These are phyloP conservation scores for Athalia cordata DNA, from an alignment of 2,888 invertebrate genomes.

Conservation along the genomic window DNA sequence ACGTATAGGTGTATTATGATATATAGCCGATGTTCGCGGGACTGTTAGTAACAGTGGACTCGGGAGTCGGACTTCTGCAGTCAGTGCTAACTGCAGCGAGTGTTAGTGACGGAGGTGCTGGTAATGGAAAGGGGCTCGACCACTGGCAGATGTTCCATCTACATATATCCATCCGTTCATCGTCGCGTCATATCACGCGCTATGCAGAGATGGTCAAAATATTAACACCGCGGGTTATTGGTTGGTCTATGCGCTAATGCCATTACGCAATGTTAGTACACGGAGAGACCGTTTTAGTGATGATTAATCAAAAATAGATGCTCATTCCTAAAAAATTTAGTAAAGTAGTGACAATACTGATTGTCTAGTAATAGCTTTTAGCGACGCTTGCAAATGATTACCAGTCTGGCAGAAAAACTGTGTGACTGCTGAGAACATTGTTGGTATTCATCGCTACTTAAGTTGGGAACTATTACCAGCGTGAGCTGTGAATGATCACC, in stretches of 20 bases:
- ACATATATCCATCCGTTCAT: constrained; percentile 61
- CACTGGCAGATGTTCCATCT: constrained; percentile 72
- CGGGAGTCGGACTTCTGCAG: neutral
- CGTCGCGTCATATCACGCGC: constrained; percentile 45
- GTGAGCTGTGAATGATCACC: too few relatives aligned
- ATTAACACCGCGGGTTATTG: neutral
- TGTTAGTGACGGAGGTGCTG: constrained; percentile 50
- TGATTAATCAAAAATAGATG: too few relatives aligned
- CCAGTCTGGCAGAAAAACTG: too few relatives aligned
- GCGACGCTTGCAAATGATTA: too few relatives aligned
- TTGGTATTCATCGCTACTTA: too few relatives aligned
- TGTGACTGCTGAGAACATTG: too few relatives aligned
- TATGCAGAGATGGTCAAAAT: constrained; percentile 64
- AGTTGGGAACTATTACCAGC: too few relatives aligned
- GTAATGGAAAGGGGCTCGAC: constrained; percentile 55
- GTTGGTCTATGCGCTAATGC: neutral
- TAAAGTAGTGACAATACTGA: too few relatives aligned
- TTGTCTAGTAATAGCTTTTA: too few relatives aligned
- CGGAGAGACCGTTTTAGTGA: too few relatives aligned
- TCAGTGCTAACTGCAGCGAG: neutral
- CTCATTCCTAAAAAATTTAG: too few relatives aligned
- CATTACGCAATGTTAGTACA: neutral
- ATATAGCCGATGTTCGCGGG: neutral
- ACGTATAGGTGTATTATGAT: too few relatives aligned
- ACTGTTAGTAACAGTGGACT: neutral